phyloP scores from a whole-genome alignment of 2,888 invertebrate species.

The Keiferia lycopersicella region DNA sequence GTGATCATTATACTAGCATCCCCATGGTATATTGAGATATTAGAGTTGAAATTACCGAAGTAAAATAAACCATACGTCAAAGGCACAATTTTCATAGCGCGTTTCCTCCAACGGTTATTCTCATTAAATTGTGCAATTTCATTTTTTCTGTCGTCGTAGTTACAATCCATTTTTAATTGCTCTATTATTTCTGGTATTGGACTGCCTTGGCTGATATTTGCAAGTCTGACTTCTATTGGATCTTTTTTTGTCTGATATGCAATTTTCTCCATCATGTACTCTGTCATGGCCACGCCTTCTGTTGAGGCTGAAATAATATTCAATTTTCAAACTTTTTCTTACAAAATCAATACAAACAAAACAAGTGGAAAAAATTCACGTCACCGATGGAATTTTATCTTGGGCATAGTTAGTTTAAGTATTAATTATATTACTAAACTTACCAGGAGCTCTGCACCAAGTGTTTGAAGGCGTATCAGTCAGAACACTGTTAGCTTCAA shows the following conservation, averaged over 20 bases:
- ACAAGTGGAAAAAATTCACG: too few species aligned
- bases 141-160: slow-evolving; percentile 69
- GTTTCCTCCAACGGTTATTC: slow-evolving; percentile 86
- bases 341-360: too few species aligned
- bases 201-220: slow-evolving; percentile 59
- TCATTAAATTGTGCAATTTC: slow-evolving; percentile 76
- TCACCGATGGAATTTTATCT: too few species aligned
- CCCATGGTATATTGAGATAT: slow-evolving; percentile 82
- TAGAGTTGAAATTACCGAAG: slow-evolving; percentile 59
- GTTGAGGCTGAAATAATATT: slow-evolving; percentile 51
- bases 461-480: slow-evolving; percentile 87
- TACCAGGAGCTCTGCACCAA: slow-evolving; percentile 86
- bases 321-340: neutral
- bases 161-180: slow-evolving; percentile 69
- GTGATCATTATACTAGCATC: slow-evolving; percentile 83
- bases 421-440: slow-evolving; percentile 37
- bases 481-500: slow-evolving; percentile 68
- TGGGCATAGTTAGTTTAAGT: too few species aligned
- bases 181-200: slow-evolving; percentile 63
- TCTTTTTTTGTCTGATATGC: slow-evolving; percentile 70
- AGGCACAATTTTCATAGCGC: slow-evolving; percentile 82
- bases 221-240: slow-evolving; percentile 71
- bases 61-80: slow-evolving; percentile 78
- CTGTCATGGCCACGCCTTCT: slow-evolving; percentile 76
- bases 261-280: slow-evolving; percentile 83